These are phyloP conservation scores for Dusona sp. DNA, from an alignment of 2,888 invertebrate species.

Conservation along the genomic window DNA sequence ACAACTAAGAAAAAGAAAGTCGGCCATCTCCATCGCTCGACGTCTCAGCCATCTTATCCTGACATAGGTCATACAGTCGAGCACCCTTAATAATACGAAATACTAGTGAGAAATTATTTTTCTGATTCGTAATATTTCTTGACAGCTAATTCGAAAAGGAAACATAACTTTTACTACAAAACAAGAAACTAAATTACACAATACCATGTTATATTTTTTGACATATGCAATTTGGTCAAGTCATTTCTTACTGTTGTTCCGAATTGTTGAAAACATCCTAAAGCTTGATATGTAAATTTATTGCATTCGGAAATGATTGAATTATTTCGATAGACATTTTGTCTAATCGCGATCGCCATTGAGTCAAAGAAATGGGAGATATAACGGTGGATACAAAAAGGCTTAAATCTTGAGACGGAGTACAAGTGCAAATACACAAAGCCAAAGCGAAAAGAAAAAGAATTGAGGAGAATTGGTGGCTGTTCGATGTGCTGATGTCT, in stretches of 20 bases:
- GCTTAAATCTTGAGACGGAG: background rate
- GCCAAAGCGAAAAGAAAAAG: background rate
- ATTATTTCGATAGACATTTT: background rate
- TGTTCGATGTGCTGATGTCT: slow-evolving; percentile 43
- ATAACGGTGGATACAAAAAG: background rate
- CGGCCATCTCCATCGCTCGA: slow-evolving; percentile 39
- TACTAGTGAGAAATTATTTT: background rate
- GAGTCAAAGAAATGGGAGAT: background rate
- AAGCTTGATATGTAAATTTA: background rate
- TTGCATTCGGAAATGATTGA: background rate
- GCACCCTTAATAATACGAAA: slow-evolving; percentile 10
- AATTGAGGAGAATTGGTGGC: slow-evolving; percentile 16
- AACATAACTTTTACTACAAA: background rate
- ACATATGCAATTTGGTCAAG: background rate
- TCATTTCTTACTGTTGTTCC: background rate
- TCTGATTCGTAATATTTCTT: background rate
- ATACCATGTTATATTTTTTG: background rate
- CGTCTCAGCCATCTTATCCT: slow-evolving; percentile 12
- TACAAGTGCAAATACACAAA: background rate
- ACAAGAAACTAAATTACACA: background rate
- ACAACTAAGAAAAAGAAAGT: slow-evolving; percentile 21
- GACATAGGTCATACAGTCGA: slow-evolving; percentile 6
- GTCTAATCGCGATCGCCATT: background rate
- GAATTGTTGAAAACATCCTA: background rate
- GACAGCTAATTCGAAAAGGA: background rate